phyloP scores from a whole-genome alignment of 2,113 vertebrate genomes.

The Isichthys henryi region DNA sequence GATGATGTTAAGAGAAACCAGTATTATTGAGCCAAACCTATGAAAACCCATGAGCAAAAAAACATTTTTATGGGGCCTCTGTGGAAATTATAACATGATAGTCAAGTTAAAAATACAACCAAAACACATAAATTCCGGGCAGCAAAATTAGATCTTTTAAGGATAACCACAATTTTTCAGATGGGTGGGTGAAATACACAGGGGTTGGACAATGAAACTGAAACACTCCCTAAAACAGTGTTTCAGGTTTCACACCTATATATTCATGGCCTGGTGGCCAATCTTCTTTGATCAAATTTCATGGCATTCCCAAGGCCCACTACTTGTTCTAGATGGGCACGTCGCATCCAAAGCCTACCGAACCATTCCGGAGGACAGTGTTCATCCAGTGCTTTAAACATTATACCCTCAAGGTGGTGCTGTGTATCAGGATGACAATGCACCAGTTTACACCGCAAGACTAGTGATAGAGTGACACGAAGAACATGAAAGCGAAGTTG shows the following conservation, averaged over 20 bases:
- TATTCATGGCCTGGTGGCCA: too few relatives aligned
- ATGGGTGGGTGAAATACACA: neutral
- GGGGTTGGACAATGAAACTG: neutral
- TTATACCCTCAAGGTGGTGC: neutral
- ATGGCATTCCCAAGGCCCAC: neutral
- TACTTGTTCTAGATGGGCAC: neutral
- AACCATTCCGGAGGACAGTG: neutral
- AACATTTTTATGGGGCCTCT: neutral
- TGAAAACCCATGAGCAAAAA: neutral
- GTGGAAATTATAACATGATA: neutral
- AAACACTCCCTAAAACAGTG: neutral
- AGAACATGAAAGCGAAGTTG: neutral
- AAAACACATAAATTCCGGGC: neutral
- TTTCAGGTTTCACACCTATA: neutral
- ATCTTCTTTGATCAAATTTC: neutral
- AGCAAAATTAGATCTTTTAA: neutral
- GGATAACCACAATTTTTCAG: neutral
- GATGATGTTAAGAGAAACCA: constrained; percentile 36
- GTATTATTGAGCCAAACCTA: neutral
- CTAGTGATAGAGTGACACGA: neutral
- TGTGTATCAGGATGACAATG: neutral
- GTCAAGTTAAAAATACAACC: neutral
- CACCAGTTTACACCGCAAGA: neutral
- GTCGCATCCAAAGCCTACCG: neutral
- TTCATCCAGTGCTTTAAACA: neutral